Evolutionary conservation across 1,140 invertebrate genomes (phyloP).

Genomic region (Drosophila nannoptera): DNA sequence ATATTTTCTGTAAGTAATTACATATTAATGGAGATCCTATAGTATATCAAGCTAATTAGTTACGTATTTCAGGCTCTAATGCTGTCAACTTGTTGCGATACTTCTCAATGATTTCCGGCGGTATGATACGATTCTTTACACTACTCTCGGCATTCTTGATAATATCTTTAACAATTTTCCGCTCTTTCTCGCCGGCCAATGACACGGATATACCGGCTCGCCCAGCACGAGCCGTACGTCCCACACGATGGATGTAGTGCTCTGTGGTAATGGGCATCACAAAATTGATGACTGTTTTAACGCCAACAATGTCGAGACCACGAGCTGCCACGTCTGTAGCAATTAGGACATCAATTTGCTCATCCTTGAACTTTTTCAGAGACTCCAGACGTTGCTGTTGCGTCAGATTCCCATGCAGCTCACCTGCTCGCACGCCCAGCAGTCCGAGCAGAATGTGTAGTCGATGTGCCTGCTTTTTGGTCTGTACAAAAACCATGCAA

Average conservation of each 20-base stretch:
- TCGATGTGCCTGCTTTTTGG: conserved; percentile 95
- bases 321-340: conserved; percentile 98
- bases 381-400: conserved; percentile 95
- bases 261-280: conserved; percentile 95
- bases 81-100: conserved; percentile 87
- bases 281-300: conserved; percentile 98
- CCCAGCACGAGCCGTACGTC: conserved; percentile 96
- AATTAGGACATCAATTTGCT: conserved; percentile 93
- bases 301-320: conserved; percentile 96
- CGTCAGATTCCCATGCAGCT: conserved; percentile 96
- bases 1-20: conserved; percentile 82
- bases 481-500: conserved; percentile 97
- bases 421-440: conserved; percentile 91
- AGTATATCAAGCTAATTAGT: conserved; percentile 29
- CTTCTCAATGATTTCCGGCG: conserved; percentile 92
- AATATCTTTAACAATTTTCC: conserved; percentile 93
- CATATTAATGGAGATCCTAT: not conserved
- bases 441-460: conserved; percentile 94
- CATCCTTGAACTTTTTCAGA: conserved; percentile 93
- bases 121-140: conserved; percentile 92
- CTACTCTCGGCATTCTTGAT: conserved; percentile 91
- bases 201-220: conserved; percentile 94
- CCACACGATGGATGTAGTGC: conserved; percentile 97
- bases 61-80: conserved; percentile 87
- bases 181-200: conserved; percentile 94